A percentile compares a stretch with the other conserved stretches of the same genome.
These are phyloP conservation scores for Epizoanthus rinbou DNA, from an alignment of 92 coral and sea anemone species.

Conservation along the genomic window DNA sequence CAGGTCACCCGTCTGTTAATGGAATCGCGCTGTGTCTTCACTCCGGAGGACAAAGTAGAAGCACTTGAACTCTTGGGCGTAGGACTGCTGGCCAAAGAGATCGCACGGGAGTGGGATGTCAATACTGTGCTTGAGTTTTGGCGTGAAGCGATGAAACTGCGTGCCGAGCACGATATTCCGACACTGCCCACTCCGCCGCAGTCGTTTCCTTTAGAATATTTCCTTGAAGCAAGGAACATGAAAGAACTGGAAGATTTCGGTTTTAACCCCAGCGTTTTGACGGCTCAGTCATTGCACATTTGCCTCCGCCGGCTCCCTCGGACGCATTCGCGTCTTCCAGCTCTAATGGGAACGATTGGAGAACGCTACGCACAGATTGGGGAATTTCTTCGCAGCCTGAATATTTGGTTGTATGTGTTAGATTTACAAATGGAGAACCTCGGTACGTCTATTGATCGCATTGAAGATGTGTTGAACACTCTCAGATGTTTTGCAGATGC, in stretches of 20 bases:
- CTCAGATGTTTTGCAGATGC: slow-evolving; percentile 83
- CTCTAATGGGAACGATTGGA: slow-evolving; percentile 81
- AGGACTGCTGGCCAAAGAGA: slow-evolving; percentile 75
- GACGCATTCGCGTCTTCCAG: slow-evolving; percentile 77
- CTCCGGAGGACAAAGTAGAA: slow-evolving; percentile 62
- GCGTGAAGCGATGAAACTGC: slow-evolving; percentile 71
- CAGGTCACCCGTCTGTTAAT: slow-evolving; percentile 68
- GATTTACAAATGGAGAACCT: slow-evolving; percentile 74
- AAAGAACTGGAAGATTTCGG: slow-evolving; percentile 65
- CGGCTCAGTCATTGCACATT: slow-evolving; percentile 81
- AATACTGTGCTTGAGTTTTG: slow-evolving; percentile 75
- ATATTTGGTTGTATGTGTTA: slow-evolving; percentile 76
- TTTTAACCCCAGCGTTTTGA: slow-evolving; percentile 70
- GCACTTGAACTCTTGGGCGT: slow-evolving; percentile 81
- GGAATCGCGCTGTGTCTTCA: slow-evolving; percentile 65
- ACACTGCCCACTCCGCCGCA: slow-evolving; percentile 38
- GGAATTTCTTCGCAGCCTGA: slow-evolving; percentile 81
- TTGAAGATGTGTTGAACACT: slow-evolving; percentile 77
- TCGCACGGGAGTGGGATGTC: slow-evolving; percentile 85
- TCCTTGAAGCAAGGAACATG: slow-evolving; percentile 70
- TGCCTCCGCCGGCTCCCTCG: slow-evolving; percentile 71
- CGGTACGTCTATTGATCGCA: slow-evolving; percentile 47
- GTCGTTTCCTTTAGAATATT: slow-evolving; percentile 72
- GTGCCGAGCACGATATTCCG: slow-evolving; percentile 56
- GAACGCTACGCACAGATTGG: slow-evolving; percentile 86